Conservation (phyloP, 2,888 invertebrate species). For the Anorthoa munda region DNA sequence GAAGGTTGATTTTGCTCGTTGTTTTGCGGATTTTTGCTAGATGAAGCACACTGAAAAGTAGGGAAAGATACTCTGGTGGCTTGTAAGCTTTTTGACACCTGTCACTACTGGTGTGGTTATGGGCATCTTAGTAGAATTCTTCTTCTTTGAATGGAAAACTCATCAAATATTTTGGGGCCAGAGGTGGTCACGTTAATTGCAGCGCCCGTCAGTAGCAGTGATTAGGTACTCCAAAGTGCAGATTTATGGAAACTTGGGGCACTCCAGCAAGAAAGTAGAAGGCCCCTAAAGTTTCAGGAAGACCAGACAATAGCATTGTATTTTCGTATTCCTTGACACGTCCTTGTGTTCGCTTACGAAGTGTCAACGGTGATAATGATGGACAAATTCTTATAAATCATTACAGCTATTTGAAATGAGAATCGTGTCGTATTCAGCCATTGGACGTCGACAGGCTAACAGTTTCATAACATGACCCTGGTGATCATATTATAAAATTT, state of each 20-base stretch:
- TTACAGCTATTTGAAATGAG: conserved; percentile 14
- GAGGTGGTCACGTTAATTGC: too few species aligned
- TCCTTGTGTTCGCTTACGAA: background rate
- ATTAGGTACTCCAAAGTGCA: too few species aligned
- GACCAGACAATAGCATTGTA: background rate
- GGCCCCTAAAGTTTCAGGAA: too few species aligned
- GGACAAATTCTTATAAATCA: conserved; percentile 18
- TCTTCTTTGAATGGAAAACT: too few species aligned
- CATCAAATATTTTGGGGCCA: too few species aligned
- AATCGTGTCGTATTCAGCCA: conserved; percentile 37
- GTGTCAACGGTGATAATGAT: background rate
- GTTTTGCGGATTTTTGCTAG: background rate
- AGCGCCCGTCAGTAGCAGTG: too few species aligned
- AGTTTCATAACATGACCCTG: conserved; percentile 34
- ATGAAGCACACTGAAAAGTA: background rate
- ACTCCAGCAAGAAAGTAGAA: too few species aligned
- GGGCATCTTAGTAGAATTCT: background rate
- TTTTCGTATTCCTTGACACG: too few species aligned
- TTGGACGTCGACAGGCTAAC: conserved; percentile 11
- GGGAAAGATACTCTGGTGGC: background rate
- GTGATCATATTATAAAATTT: conserved; percentile 31
- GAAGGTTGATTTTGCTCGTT: background rate
- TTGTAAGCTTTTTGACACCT: background rate
- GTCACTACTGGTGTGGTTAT: background rate
- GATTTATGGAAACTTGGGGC: too few species aligned